Evolutionary conservation across 2,888 invertebrate genomes (phyloP).

Genomic region (Dendrolimus houi): DNA sequence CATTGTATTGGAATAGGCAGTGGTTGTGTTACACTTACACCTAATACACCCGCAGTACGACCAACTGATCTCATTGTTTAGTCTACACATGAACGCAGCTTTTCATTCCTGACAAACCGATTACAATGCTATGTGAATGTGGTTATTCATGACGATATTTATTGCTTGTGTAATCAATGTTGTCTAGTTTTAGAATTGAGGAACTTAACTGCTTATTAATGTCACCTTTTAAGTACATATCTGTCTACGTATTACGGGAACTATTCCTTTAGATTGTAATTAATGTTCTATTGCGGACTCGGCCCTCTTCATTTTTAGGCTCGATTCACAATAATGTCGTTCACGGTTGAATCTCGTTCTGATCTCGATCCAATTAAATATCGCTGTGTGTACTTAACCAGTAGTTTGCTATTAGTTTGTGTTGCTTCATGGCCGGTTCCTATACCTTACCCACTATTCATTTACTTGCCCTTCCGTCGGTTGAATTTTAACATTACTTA

Average conservation of each 20-base stretch:
- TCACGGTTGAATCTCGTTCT: too few species aligned
- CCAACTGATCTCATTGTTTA: conserved; percentile 73
- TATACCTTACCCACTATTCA: too few species aligned
- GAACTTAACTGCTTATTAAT: background rate
- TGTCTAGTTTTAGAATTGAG: conserved; percentile 3
- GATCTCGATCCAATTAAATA: too few species aligned
- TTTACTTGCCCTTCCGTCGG: too few species aligned
- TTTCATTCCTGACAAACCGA: conserved; percentile 47
- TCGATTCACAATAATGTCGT: too few species aligned
- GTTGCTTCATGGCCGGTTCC: too few species aligned
- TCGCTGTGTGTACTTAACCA: too few species aligned
- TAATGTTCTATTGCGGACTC: too few species aligned
- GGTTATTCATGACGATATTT: conserved; percentile 29
- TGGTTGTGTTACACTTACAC: conserved; percentile 29
- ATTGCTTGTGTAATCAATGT: conserved; percentile 19
- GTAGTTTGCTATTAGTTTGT: too few species aligned
- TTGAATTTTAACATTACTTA: too few species aligned
- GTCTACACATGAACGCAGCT: conserved; percentile 52
- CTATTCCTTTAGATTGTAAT: too few species aligned
- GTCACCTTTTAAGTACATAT: background rate
- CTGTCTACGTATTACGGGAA: background rate
- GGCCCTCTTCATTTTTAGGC: too few species aligned
- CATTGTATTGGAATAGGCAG: conserved; percentile 34
- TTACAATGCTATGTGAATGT: conserved; percentile 29
- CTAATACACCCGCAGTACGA: conserved; percentile 21